phyloP scores from a whole-genome alignment of 2,113 vertebrate genomes.

The Hepsetus odoe region DNA sequence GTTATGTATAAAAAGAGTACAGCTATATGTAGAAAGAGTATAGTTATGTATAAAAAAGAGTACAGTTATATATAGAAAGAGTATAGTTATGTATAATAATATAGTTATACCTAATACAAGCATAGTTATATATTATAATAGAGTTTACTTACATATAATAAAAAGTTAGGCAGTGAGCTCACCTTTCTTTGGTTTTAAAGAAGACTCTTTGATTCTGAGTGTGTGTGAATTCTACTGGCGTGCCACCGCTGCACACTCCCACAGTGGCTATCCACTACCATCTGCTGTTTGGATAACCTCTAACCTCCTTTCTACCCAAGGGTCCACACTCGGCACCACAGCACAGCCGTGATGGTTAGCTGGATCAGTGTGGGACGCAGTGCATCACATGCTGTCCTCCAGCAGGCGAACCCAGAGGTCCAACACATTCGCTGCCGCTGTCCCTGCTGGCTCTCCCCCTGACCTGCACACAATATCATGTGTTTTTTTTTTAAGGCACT shows the following conservation, averaged over 20 bases:
- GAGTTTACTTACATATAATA: no score
- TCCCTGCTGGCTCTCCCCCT: slow-evolving; percentile 6
- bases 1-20: no score
- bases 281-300: slow-evolving; percentile 74
- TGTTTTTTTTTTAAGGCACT: slow-evolving; percentile 16
- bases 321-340: slow-evolving; percentile 53
- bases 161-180: neutral
- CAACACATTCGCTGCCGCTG: neutral
- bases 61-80: no score
- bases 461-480: neutral
- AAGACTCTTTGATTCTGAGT: slow-evolving; percentile 22
- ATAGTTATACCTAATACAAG: no score
- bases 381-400: slow-evolving; percentile 17
- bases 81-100: no score
- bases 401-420: neutral
- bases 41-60: no score
- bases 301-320: slow-evolving; percentile 62
- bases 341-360: slow-evolving; percentile 46
- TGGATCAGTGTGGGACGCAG: slow-evolving; percentile 24
- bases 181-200: neutral
- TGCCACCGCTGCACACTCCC: slow-evolving; percentile 54
- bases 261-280: slow-evolving; percentile 64
- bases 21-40: no score
- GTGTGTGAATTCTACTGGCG: slow-evolving; percentile 41
- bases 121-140: no score